A percentile compares a stretch with the other conserved stretches of the same genome.
These are phyloP conservation scores for Ptychoptera albimana DNA, from an alignment of 2,888 invertebrate species.

Conservation along the genomic window DNA sequence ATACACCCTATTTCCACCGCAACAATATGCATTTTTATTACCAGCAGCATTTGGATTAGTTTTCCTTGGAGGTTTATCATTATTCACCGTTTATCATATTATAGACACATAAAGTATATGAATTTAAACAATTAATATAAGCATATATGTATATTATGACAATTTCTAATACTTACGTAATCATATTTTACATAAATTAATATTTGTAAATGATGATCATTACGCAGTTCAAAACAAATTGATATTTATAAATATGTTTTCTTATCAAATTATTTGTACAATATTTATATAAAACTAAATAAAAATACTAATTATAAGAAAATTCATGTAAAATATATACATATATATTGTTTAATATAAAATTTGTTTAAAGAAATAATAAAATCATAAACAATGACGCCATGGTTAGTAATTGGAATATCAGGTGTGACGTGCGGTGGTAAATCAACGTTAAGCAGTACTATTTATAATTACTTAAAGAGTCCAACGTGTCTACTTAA, in stretches of 20 bases:
- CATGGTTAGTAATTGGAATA: constrained; percentile 48
- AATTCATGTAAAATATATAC: not conserved
- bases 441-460: constrained; percentile 55
- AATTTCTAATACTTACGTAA: too few species aligned
- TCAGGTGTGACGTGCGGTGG: constrained; percentile 74
- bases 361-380: not conserved
- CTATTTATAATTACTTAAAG: constrained; percentile 31
- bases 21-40: constrained; percentile 39
- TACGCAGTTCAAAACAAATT: too few species aligned
- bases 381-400: constrained; percentile 31
- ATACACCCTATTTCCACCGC: constrained; percentile 35
- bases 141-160: too few species aligned
- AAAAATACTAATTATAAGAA: too few species aligned
- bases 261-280: too few species aligned
- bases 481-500: constrained; percentile 21
- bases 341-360: too few species aligned
- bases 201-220: too few species aligned
- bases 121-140: too few species aligned
- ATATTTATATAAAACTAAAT: too few species aligned
- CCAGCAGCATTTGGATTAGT: constrained; percentile 44
- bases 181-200: too few species aligned
- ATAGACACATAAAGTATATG: not conserved
- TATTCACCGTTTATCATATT: constrained; percentile 43
- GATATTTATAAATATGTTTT: too few species aligned
- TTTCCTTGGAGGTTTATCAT: constrained; percentile 47